Conservation (phyloP, 2,888 invertebrate species). For the Tachina lurida region DNA sequence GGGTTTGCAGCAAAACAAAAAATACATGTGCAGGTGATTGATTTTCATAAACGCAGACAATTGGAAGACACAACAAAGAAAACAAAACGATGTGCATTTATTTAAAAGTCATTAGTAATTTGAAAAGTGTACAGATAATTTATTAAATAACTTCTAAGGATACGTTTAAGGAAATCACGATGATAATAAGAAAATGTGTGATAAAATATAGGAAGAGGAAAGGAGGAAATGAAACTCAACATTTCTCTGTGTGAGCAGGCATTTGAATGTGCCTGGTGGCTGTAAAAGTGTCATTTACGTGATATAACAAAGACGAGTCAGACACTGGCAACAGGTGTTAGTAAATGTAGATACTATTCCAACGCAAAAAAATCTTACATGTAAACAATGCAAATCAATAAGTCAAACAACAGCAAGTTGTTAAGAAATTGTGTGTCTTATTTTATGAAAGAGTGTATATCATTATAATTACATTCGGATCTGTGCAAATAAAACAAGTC, state of each 20-base stretch:
- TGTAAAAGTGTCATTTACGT: conserved; percentile 19
- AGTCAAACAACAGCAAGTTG: not conserved
- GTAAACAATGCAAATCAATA: not conserved
- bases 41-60: conserved; percentile 20
- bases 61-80: conserved; percentile 12
- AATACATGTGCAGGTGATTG: not conserved
- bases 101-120: conserved; percentile 67
- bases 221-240: not conserved
- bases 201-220: not conserved
- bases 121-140: conserved; percentile 62
- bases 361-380: not conserved
- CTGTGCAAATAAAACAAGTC: too few species aligned
- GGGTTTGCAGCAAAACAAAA: not conserved
- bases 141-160: conserved; percentile 62
- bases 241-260: not conserved
- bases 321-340: conserved; percentile 14
- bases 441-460: too few species aligned
- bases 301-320: conserved; percentile 14
- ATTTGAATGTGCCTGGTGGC: not conserved
- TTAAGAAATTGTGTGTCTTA: too few species aligned
- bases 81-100: conserved; percentile 34
- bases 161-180: conserved; percentile 21
- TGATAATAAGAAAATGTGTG: conserved; percentile 33
- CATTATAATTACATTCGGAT: too few species aligned
- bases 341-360: not conserved